Evolutionary conservation across 1,140 invertebrate species (phyloP), one percentile per base, ranked within the genome.

Genomic region (Brachionus rotundiformis): DNA sequence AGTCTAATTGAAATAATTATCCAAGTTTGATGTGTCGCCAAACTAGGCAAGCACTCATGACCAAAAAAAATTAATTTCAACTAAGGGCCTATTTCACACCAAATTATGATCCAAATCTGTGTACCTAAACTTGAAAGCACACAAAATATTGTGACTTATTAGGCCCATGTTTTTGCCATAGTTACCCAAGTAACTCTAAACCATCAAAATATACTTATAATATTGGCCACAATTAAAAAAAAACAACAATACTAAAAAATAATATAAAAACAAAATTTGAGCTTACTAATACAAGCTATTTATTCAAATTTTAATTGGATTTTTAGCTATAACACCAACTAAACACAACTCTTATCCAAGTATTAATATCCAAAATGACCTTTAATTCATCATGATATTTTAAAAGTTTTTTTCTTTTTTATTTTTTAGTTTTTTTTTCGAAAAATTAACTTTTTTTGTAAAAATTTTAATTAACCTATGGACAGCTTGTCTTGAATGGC

Each of bases 331-430:
- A 27, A 63, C 59, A 63, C 23, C 59, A 63, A 27, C 59, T 63
- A 63, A 63, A 63, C 59, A 63, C 59, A 63, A 63, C 29, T 29
- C 59, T 63, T 29, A 63, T 63, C 29, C 23, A 63, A 63, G 59
- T 31, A 27, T 63, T 63, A 63, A 63, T 63, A 27, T 63, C 59
- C 11, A 63, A 63, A 63, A 7, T 63, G 59, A 63, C 59, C 59
- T 63, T 63, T 63, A 63, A 31, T 31, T 27, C 29, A 29, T 63
- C 47, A 49, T 49, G 47, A 49, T 49, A 49, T 49, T 49, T 41
- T 49, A 49, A 49, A 16, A 49, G 47, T 49, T 49, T 49, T 49
- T 16, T 19, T 49, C 8, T 36, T 36, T 36, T n/a, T n/a, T n/a
- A n/a, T n/a, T n/a, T n/a, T n/a, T n/a, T n/a, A n/a, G n/a, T n/a